Evolutionary conservation across 2,113 vertebrate genomes (phyloP).

Genomic region (Tachuris rubrigastra): DNA sequence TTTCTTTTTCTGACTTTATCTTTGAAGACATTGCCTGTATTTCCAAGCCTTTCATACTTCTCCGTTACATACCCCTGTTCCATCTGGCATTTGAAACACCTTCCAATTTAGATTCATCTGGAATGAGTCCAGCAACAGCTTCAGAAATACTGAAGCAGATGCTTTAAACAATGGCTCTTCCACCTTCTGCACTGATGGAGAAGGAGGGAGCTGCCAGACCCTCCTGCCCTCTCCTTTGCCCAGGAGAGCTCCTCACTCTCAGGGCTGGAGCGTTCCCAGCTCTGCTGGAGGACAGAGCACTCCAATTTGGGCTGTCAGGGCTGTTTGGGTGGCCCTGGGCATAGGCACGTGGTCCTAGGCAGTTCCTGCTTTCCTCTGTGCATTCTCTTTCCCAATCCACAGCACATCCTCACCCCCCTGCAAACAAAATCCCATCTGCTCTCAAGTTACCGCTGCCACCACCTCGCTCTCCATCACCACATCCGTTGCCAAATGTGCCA

Average conservation of each 20-base stretch:
- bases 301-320: accelerated
- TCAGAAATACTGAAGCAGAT: slow-evolving; percentile 59
- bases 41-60: slow-evolving; percentile 9
- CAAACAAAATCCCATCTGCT: neutral
- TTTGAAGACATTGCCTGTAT: neutral
- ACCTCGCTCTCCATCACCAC: neutral
- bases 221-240: neutral
- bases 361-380: neutral
- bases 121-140: slow-evolving; percentile 49
- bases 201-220: neutral
- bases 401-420: neutral
- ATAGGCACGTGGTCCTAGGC: neutral
- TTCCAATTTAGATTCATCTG: slow-evolving; percentile 55
- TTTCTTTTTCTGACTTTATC: neutral
- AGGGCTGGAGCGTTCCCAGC: accelerated
- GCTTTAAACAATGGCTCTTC: slow-evolving; percentile 53
- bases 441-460: neutral
- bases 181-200: slow-evolving; percentile 9
- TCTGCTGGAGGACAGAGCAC: neutral
- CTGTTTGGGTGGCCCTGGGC: neutral
- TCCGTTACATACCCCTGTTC: slow-evolving; percentile 21
- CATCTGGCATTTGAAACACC: slow-evolving; percentile 60
- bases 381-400: neutral
- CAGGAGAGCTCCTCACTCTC: accelerated
- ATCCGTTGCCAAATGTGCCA: neutral